phyloP scores from a whole-genome alignment of 2,113 vertebrate species.

The Ochotona princeps region DNA sequence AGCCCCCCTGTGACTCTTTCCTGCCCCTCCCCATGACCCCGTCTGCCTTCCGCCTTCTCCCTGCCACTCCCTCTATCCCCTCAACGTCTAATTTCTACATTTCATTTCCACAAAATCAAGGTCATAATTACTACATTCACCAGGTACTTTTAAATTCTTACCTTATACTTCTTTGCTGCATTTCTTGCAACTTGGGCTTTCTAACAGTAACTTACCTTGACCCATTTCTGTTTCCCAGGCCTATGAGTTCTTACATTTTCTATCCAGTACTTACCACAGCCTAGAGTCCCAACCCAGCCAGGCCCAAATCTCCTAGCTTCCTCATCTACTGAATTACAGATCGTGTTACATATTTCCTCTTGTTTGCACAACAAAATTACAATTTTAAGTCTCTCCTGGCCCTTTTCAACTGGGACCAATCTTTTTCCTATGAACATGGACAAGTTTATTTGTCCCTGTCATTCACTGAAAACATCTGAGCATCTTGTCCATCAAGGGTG shows the following conservation, averaged over 20 bases:
- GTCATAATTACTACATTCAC: background rate
- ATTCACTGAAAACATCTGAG: constrained; percentile 11
- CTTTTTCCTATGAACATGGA: background rate
- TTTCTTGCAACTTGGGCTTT: background rate
- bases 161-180: background rate
- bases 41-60: background rate
- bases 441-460: background rate
- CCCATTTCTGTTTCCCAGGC: background rate
- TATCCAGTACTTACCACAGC: background rate
- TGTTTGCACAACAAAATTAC: background rate
- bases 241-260: background rate
- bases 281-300: background rate
- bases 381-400: constrained; percentile 8
- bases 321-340: constrained; percentile 32
- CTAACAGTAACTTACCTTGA: background rate
- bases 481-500: background rate
- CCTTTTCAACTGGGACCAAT: background rate
- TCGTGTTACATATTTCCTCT: background rate
- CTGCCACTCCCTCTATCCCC: background rate
- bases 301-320: background rate
- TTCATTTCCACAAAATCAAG: background rate
- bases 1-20: background rate
- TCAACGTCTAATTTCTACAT: background rate
- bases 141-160: background rate
- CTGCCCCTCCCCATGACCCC: background rate